Percentiles rank a stretch among this genome's conserved stretches.
Evolutionary conservation across 2,113 vertebrate species (phyloP).

Genomic region (Anoura caudifer): DNA sequence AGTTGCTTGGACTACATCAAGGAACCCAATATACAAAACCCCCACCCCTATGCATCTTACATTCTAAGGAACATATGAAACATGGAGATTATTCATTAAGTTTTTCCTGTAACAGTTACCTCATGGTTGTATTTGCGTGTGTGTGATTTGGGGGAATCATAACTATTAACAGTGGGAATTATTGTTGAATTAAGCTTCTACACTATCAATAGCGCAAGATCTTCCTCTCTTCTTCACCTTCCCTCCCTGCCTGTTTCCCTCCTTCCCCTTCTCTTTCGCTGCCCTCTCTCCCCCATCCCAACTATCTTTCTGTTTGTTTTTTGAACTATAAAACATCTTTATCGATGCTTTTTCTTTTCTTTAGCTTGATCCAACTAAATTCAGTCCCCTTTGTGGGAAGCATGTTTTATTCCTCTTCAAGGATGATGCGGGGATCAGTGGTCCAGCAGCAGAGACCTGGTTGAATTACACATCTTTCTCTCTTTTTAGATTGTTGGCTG

Average conservation of each 20-base stretch:
- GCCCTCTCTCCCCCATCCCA: not conserved
- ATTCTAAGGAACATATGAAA: not conserved
- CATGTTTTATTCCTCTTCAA: slow-evolving; percentile 54
- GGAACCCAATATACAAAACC: not conserved
- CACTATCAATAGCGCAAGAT: not conserved
- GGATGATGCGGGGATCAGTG: not conserved
- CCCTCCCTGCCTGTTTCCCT: not conserved
- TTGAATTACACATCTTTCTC: slow-evolving; percentile 77
- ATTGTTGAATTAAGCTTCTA: not conserved
- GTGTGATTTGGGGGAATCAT: not conserved
- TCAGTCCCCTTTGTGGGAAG: slow-evolving; percentile 29
- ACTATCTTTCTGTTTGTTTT: slow-evolving; percentile 18
- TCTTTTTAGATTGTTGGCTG: slow-evolving; percentile 94
- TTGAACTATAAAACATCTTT: slow-evolving; percentile 56
- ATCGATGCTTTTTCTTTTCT: slow-evolving; percentile 22
- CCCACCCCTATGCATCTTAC: not conserved
- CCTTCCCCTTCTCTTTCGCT: not conserved
- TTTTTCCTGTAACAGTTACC: not conserved
- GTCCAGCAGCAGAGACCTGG: slow-evolving; percentile 21
- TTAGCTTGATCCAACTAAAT: slow-evolving; percentile 46
- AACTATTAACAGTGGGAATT: not conserved
- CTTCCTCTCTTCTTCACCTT: not conserved
- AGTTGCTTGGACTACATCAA: not conserved
- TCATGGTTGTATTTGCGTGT: not conserved
- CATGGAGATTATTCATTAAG: not conserved